Evolutionary conservation across 2,888 invertebrate species (phyloP), one percentile per base, ranked within the genome.

Genomic region (Mythimna impura): DNA sequence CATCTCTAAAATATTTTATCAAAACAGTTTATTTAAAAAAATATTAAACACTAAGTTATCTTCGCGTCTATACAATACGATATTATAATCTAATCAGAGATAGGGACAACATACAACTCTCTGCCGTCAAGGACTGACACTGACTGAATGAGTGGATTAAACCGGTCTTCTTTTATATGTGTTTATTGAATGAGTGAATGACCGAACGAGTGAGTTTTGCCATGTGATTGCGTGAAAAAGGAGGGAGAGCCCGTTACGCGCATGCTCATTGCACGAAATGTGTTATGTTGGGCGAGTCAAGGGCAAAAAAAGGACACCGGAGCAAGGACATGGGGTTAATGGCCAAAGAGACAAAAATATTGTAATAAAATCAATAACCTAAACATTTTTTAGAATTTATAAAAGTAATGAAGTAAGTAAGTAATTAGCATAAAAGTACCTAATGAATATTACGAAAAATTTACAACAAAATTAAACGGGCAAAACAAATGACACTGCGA

Each of bases 81-180:
- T 60, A 72, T 6, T 30, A 62, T 60, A 72, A 4, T 30, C 54
- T 20, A 17, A 50, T 55, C n/a, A 14, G 12, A n/a, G 25, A 20
- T 47, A 58, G 17, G 43, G 63, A 47, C 17, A 20, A 52, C 22
- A 40, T 55, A 73, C 62, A 65, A 79, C 20, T 8, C 3, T 17
- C 47, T 12, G 47, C 61, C 60, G 74, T 66, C 73, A 68, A 71
- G 20, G 66, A 71, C 47, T 62, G 71, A 86, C 88, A 71, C 47
- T 62, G 71, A 86, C 88, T 87, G 83, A 86, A 73, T 66, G 83
- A 81, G 66, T 14, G 36, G 20, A 7, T 7, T 14, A 34, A 61
- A 63, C 58, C 60, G 73, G 69, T 72, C 67, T 40, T 34, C 47
- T 73, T 80, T 64, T 83, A 84, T 71, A 62, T 65, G 25, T 54